These are phyloP conservation scores for Callaeas wilsoni DNA, from an alignment of 2,113 vertebrate species.

Conservation along the genomic window DNA sequence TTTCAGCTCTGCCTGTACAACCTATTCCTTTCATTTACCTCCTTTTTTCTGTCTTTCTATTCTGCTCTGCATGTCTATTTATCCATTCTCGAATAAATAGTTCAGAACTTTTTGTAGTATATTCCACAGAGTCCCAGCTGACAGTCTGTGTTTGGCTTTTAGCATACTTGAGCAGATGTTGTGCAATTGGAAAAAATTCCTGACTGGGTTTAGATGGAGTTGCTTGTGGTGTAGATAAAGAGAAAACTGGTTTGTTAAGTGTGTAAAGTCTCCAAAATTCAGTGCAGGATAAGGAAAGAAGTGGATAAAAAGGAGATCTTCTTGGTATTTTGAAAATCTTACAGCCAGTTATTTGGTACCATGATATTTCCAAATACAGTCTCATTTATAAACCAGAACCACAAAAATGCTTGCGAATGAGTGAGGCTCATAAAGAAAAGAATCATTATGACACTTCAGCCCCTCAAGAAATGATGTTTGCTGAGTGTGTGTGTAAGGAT, in stretches of 20 bases:
- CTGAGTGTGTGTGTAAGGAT: background rate
- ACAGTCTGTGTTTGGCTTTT: background rate
- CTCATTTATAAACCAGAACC: background rate
- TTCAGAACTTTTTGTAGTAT: background rate
- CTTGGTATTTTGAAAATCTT: background rate
- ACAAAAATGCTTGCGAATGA: background rate
- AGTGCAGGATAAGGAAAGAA: background rate
- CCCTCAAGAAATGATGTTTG: background rate
- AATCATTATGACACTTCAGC: background rate
- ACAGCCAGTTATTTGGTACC: background rate
- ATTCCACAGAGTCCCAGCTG: background rate
- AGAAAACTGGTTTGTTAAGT: background rate
- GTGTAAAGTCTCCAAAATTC: background rate
- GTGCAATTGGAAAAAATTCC: background rate
- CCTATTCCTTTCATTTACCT: background rate
- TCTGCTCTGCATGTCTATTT: background rate
- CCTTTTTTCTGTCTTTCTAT: background rate
- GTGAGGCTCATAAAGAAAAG: background rate
- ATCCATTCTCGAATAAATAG: background rate
- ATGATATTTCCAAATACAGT: background rate
- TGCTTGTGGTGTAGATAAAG: background rate
- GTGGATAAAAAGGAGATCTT: background rate
- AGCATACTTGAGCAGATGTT: background rate
- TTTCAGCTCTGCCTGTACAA: background rate
- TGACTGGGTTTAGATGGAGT: background rate